A percentile compares a stretch with the other conserved stretches of the same genome.
Conservation (phyloP, 2,888 invertebrate species). For the Vandiemenella viatica region DNA sequence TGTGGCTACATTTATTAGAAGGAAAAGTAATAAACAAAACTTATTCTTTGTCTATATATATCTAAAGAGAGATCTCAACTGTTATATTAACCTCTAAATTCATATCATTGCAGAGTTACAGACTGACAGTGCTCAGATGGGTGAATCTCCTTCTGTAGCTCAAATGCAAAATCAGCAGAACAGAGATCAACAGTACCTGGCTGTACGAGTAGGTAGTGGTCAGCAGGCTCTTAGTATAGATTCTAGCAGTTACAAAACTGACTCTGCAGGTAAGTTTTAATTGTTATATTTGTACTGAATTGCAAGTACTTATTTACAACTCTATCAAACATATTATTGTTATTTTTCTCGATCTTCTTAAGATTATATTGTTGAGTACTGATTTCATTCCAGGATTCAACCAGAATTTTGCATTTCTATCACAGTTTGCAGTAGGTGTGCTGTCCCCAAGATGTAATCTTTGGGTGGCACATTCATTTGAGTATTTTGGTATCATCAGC, state of each 20-base stretch:
- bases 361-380: too few relatives aligned
- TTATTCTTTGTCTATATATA: background rate
- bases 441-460: too few relatives aligned
- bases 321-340: too few relatives aligned
- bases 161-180: conserved; percentile 69
- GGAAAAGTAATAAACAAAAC: conserved; percentile 42
- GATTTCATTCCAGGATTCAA: too few relatives aligned
- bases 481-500: too few relatives aligned
- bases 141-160: conserved; percentile 62
- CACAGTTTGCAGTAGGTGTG: too few relatives aligned
- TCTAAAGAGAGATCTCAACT: background rate
- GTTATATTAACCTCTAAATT: background rate
- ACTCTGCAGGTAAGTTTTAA: conserved; percentile 15
- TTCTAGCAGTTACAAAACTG: conserved; percentile 38
- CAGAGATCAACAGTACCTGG: conserved; percentile 60
- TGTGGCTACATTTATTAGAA: conserved; percentile 51
- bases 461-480: too few relatives aligned
- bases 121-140: conserved; percentile 29
- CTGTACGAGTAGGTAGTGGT: conserved; percentile 39
- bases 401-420: too few relatives aligned
- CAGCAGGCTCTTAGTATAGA: conserved; percentile 34
- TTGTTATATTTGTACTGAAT: background rate
- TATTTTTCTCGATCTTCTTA: too few relatives aligned
- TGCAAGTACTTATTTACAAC: too few relatives aligned
- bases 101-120: conserved; percentile 5